Evolutionary conservation across 2,113 vertebrate species (phyloP).

Genomic region (Pleuronectes platessa): DNA sequence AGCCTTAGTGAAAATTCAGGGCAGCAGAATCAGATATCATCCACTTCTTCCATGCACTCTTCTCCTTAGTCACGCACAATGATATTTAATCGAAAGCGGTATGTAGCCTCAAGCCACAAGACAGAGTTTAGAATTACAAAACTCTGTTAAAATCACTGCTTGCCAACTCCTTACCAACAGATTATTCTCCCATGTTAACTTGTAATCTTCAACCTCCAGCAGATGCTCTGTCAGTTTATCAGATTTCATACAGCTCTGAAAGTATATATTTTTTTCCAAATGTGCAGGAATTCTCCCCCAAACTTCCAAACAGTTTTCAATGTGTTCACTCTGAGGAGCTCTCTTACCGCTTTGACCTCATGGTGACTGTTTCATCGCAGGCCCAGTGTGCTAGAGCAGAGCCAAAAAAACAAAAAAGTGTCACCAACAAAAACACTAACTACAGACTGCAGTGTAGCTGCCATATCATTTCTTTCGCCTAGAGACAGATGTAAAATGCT

Average conservation of each 20-base stretch:
- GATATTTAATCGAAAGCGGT: neutral
- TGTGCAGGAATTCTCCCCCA: neutral
- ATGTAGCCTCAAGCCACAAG: neutral
- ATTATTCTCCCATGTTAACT: neutral
- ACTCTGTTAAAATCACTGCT: neutral
- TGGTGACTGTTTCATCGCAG: slow-evolving; percentile 5
- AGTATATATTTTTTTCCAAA: neutral
- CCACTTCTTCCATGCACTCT: neutral
- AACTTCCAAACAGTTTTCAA: slow-evolving; percentile 26
- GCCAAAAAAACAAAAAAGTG: slow-evolving; percentile 29
- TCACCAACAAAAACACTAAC: slow-evolving; percentile 37
- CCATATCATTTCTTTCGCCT: slow-evolving; percentile 37
- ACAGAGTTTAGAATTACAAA: neutral
- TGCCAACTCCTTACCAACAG: neutral
- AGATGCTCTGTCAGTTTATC: neutral
- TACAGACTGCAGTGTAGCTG: slow-evolving; percentile 28
- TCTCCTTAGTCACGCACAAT: neutral
- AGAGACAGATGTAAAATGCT: slow-evolving; percentile 2
- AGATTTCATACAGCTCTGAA: neutral
- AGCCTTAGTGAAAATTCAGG: too few relatives aligned
- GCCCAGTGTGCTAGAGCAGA: slow-evolving; percentile 1
- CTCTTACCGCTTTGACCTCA: slow-evolving; percentile 22
- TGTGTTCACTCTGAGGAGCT: slow-evolving; percentile 13
- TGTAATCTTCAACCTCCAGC: neutral
- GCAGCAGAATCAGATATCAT: neutral